These are phyloP conservation scores for Bos indicus DNA, from an alignment of 2,113 vertebrate species.

Conservation along the genomic window DNA sequence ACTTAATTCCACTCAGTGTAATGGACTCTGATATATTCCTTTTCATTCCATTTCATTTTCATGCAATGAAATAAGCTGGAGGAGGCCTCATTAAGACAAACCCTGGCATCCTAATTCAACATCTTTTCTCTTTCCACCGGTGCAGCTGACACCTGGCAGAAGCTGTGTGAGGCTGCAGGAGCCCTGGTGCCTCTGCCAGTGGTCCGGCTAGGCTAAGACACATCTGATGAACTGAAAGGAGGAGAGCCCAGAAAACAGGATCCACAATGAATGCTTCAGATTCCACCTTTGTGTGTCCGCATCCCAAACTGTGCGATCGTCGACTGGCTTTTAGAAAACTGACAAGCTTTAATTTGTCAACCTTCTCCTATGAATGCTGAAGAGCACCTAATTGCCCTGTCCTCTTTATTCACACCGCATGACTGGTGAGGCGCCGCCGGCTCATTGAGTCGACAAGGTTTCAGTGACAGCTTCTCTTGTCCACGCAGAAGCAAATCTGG, in stretches of 20 bases:
- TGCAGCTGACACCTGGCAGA: not conserved
- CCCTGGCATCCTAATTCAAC: not conserved
- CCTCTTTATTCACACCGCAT: not conserved
- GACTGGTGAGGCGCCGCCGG: conserved; percentile 28
- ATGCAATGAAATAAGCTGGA: not conserved
- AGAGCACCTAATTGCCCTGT: not conserved
- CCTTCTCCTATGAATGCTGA: not conserved
- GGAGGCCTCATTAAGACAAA: not conserved
- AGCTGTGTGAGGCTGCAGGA: not conserved
- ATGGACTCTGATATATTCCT: not conserved
- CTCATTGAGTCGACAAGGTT: not conserved
- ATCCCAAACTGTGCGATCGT: not conserved
- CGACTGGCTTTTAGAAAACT: not conserved
- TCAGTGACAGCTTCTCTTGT: conserved; percentile 54
- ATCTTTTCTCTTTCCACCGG: not conserved
- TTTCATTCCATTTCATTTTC: not conserved
- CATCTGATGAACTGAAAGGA: not conserved
- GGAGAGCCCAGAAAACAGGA: not conserved
- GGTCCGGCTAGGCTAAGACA: not conserved
- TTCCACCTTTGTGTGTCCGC: not conserved
- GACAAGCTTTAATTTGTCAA: conserved; percentile 50
- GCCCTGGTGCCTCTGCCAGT: no score
- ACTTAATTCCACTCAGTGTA: not conserved
- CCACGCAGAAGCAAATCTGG: conserved; percentile 46
- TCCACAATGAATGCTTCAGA: not conserved